A percentile compares a stretch with the other conserved stretches of the same genome.
Conservation (phyloP, 2,113 vertebrate genomes). For the Ciconia boyciana region DNA sequence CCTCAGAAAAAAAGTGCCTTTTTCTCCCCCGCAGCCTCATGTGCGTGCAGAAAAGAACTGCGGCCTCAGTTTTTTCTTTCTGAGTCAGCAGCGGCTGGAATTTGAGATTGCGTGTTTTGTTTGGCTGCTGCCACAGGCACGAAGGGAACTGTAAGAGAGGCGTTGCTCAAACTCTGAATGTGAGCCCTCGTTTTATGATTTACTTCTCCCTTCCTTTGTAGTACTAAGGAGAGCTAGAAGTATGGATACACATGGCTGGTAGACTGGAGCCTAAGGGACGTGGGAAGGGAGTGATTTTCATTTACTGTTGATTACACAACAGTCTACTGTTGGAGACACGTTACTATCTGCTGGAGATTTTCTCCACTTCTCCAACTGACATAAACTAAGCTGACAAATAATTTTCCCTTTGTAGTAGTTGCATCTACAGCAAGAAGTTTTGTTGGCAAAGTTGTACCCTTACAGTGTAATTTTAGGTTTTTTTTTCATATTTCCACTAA, state of each 20-base stretch:
- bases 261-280: neutral
- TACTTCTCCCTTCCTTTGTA: neutral
- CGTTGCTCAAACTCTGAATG: neutral
- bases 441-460: neutral
- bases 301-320: neutral
- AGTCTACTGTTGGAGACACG: neutral
- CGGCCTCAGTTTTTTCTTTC: neutral
- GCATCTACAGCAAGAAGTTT: neutral
- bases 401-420: neutral
- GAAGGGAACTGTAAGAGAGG: neutral
- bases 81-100: neutral
- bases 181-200: neutral
- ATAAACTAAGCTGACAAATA: neutral
- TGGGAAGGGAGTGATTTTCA: neutral
- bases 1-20: neutral
- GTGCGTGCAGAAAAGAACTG: neutral
- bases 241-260: neutral
- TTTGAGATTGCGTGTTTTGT: neutral
- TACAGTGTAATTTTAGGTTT: neutral
- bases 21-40: neutral
- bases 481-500: neutral
- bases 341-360: neutral
- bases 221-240: neutral
- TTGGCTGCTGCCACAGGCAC: neutral
- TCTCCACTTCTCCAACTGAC: neutral